Evolutionary conservation across 2,888 invertebrate species (phyloP).

Genomic region (Trilocha varians): DNA sequence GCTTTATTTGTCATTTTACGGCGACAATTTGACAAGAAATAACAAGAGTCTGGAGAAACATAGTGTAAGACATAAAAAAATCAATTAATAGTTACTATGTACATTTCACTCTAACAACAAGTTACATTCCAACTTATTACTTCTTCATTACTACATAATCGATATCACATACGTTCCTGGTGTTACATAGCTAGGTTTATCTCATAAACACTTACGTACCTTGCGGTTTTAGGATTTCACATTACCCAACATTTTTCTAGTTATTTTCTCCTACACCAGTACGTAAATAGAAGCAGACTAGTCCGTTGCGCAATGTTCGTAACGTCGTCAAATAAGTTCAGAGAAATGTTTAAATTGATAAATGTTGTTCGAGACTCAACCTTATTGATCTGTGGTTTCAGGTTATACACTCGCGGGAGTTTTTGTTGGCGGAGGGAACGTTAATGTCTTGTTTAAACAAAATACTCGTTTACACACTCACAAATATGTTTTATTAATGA

Average conservation of each 20-base stretch:
- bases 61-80: too few relatives aligned
- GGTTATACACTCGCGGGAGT: background rate
- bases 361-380: background rate
- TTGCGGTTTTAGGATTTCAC: background rate
- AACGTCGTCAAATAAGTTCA: background rate
- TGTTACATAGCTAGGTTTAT: background rate
- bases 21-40: too few relatives aligned
- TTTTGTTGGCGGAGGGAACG: background rate
- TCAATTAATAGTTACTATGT: too few relatives aligned
- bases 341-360: conserved; percentile 1
- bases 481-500: background rate
- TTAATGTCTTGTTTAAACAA: background rate
- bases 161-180: background rate
- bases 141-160: background rate
- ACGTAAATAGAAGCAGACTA: conserved; percentile 2
- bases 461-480: background rate
- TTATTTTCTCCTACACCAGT: background rate
- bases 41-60: too few relatives aligned
- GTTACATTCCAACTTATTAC: too few relatives aligned
- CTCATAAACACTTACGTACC: background rate
- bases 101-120: too few relatives aligned
- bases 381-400: background rate
- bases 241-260: background rate
- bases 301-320: conserved; percentile 1
- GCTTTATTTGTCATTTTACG: too few relatives aligned